Percentiles rank a stretch among this genome's conserved stretches.
These are phyloP conservation scores for Synergus gifuensis DNA, from an alignment of 2,888 invertebrate species.

Conservation along the genomic window DNA sequence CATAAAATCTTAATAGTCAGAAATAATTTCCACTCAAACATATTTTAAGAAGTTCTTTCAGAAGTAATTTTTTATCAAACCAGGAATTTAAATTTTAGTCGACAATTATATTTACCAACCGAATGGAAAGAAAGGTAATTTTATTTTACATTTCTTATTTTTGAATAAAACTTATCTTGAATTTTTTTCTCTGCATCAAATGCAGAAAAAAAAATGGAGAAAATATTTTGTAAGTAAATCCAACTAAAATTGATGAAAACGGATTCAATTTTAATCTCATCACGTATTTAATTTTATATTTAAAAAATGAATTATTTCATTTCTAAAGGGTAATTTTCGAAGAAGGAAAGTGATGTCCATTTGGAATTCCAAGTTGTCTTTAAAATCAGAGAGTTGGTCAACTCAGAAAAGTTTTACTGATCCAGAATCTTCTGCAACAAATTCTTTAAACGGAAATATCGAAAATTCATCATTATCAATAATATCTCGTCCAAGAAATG, in stretches of 20 bases:
- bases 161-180: background rate
- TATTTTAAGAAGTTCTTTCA: background rate
- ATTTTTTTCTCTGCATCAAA: background rate
- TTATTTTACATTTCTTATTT: background rate
- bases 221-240: background rate
- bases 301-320: background rate
- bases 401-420: background rate
- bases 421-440: background rate
- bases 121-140: background rate
- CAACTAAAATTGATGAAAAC: background rate
- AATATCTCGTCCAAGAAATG: background rate
- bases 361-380: background rate
- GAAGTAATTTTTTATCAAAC: background rate
- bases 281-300: background rate
- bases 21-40: background rate
- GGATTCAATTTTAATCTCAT: background rate
- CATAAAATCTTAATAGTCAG: background rate
- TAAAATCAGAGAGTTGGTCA: background rate
- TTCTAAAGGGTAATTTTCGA: background rate
- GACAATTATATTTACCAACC: background rate
- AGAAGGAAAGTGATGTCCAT: background rate
- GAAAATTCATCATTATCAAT: background rate
- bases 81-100: background rate
- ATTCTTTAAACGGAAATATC: background rate
- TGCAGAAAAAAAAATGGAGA: background rate